Evolutionary conservation across 2,797 vertebrate species (phyloP), one percentile per base, ranked within the genome.

Genomic region (Gallinago nigripennis): DNA sequence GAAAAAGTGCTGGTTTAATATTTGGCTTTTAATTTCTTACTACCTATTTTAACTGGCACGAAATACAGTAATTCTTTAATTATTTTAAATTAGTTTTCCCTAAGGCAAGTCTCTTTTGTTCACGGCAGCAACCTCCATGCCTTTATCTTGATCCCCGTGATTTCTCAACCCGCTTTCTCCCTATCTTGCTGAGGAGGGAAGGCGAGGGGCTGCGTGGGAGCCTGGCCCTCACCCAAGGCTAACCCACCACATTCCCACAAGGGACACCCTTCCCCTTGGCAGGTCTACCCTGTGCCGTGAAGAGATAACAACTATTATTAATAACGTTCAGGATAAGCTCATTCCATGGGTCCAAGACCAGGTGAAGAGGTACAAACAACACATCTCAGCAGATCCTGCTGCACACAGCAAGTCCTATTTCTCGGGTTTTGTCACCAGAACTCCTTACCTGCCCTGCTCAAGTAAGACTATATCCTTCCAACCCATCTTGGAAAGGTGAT

Each of bases 391-490:
- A 85, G 9, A n/a, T 3, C 16, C 1, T 51, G 21, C 12, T 41
- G 5, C 0, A 0, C 28, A 7, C 0, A 1, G 7, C 39, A 68
- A 46, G 9, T 16, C 33, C 65, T 3, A 1, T 6, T 60, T 21
- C 16, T 33, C 18, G 37, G 6, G 5, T 6, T 83, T 86, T 45
- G 30, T 35, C 41, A 45, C 20, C 19, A 64, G 37, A 65, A 86
- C 20, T 65, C 48, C 97, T 98, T 96, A 99, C 99, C 99, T 99
- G 97, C 99, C 99, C 98, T 99, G 99, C 91, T 99, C 99, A 92
- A 99, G 96, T 30, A 99, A 98, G 46, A 99, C 97, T 25, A 99
- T 94, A 76, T 99, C 99, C 53, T 98, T 99, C 99, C 99, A 99
- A 8, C 99, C 99, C 95, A 99, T 98, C 92, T 98, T 99, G 94